Base-by-base conservation (phyloP, 2,888 invertebrate genomes). In the Aproaerema taeniolella region DNA sequence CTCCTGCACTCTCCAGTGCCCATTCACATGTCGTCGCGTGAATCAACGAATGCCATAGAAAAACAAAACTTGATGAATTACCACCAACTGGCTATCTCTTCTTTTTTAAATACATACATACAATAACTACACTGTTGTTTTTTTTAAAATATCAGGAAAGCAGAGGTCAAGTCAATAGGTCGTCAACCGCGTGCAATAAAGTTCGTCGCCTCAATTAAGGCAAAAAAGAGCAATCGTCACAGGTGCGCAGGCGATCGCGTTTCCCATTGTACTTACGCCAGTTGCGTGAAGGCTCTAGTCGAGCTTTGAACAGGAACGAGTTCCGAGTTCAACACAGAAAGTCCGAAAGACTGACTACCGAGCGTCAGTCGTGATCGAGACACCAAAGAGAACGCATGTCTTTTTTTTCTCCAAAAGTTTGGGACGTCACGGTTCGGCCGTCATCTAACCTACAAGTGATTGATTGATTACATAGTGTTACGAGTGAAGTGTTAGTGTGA, bases 191-290 rank as follows among this genome's bases (percentile, higher is more conserved):
- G 59, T 57, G 74, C 75, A 72, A 70, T 76, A 76, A 75, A 72
- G 72, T 72, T 71, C 70, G 71, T 66, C 69, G 74, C 53, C 64
- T 68, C 58, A 58, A 63, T 63, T 58, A 59, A 63, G 66, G 67
- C 67, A 67, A 75, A 78, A 69, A 69, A 61, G 53, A 52, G 49
- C 43, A 46, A 50, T 57, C 58, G 59, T 57, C 77, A 78, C 83
- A 82, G 81, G 82, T 79, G 81, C 77, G 78, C 75, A 57, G 52
- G 78, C 76, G 77, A 76, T 67, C 63, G 72, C 64, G 62, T 70
- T 67, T 62, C 65, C 68, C 72, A 75, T 77, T 78, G 78, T 71
- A 66, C 65, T 49, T 50, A 64, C 62, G 63, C 66, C 61, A 55
- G 61, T 63, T 43, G 51, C 55, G 53, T 58, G 61, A 56, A 63